phyloP scores from a whole-genome alignment of 2,888 invertebrate genomes.

The Andricus quercusramuli region DNA sequence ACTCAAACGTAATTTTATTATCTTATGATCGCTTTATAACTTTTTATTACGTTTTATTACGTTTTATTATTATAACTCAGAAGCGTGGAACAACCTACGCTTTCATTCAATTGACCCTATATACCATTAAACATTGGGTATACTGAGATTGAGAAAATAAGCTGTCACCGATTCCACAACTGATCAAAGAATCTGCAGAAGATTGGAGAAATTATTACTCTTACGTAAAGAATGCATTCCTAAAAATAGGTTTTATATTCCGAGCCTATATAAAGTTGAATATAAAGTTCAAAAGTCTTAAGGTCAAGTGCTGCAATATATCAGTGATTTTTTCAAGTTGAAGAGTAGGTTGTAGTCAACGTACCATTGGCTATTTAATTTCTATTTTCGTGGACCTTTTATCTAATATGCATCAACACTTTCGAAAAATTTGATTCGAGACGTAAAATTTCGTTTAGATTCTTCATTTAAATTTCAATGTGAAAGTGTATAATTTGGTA shows the following conservation, averaged over 20 bases:
- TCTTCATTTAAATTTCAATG: too few species aligned
- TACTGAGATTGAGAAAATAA: not conserved
- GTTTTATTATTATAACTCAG: not conserved
- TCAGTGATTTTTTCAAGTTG: not conserved
- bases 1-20: too few species aligned
- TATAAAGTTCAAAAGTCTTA: constrained; percentile 24
- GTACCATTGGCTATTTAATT: not conserved
- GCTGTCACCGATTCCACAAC: not conserved
- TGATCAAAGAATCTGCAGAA: constrained; percentile 18
- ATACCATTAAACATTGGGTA: not conserved
- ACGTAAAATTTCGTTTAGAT: too few species aligned
- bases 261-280: constrained; percentile 26
- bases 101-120: constrained; percentile 5
- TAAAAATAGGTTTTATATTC: constrained; percentile 36
- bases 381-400: not conserved
- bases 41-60: not conserved
- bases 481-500: not conserved
- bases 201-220: not conserved
- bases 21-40: not conserved
- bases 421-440: not conserved
- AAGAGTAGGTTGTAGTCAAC: not conserved
- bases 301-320: constrained; percentile 7
- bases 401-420: not conserved
- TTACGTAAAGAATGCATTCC: constrained; percentile 3
- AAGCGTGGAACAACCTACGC: not conserved